These are phyloP conservation scores for Tenthredo scrophulariae DNA, from an alignment of 2,888 invertebrate genomes.

Conservation along the genomic window DNA sequence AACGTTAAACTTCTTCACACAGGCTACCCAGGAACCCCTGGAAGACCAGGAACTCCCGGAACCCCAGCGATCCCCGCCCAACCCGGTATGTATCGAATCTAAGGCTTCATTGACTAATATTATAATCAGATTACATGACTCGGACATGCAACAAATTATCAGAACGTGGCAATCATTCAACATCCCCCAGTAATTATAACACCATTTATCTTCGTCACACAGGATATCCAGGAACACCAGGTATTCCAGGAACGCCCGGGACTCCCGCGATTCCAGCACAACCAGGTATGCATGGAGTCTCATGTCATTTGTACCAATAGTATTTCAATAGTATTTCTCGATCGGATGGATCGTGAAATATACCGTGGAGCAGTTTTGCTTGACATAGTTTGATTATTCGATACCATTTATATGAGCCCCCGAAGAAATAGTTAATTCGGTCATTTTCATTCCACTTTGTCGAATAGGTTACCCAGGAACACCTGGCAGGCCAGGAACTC, in stretches of 20 bases:
- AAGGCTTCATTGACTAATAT: too few relatives aligned
- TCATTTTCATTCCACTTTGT: background rate
- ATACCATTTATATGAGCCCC: too few relatives aligned
- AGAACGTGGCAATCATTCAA: background rate
- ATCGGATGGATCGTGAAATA: too few relatives aligned
- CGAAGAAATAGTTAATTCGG: background rate
- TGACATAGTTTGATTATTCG: too few relatives aligned
- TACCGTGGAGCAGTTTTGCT: too few relatives aligned
- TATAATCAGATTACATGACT: too few relatives aligned
- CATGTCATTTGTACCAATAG: background rate
- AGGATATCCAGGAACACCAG: constrained; percentile 59
- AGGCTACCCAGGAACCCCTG: constrained; percentile 63
- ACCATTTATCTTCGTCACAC: background rate
- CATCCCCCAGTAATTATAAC: background rate
- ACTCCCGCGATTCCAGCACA: constrained; percentile 68
- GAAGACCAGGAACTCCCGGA: constrained; percentile 67
- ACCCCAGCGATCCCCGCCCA: constrained; percentile 68
- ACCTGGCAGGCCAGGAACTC: constrained; percentile 60
- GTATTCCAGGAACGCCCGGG: constrained; percentile 69
- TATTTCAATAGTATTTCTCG: background rate
- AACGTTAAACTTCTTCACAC: constrained; percentile 62
- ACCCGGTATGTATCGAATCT: constrained; percentile 56
- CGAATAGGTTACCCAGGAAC: constrained; percentile 60
- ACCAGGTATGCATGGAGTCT: constrained; percentile 59
- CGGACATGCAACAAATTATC: background rate